phyloP scores from a whole-genome alignment of 2,797 vertebrate genomes.

The Natrix natrix region DNA sequence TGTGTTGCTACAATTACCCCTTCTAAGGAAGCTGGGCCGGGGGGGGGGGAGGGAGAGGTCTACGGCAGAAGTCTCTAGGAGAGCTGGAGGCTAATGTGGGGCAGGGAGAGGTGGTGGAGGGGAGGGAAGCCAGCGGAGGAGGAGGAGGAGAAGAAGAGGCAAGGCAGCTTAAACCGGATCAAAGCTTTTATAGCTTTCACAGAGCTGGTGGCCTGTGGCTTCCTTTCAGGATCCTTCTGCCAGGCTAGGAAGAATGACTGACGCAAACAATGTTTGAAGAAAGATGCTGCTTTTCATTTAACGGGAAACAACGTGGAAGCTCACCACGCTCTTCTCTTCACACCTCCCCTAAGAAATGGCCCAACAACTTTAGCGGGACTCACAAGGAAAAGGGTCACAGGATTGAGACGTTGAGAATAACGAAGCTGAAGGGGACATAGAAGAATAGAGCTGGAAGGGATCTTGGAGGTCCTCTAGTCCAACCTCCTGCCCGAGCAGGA shows the following conservation, averaged over 20 bases:
- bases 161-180: not conserved
- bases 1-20: conserved; percentile 87
- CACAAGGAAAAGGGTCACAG: not conserved
- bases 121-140: no score
- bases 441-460: not conserved
- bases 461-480: not conserved
- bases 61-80: not conserved
- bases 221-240: not conserved
- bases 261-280: not conserved
- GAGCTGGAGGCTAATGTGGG: not conserved
- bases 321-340: no score
- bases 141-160: not conserved
- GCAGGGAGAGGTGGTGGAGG: not conserved
- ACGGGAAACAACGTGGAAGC: not conserved
- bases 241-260: not conserved
- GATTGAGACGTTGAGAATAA: no score
- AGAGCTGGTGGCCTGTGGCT: not conserved
- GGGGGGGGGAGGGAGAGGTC: not conserved
- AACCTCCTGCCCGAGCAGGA: no score
- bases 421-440: not conserved
- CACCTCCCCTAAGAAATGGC: not conserved
- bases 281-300: not conserved
- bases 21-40: conserved; percentile 38
- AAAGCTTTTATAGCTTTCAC: not conserved
- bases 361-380: not conserved